These are phyloP conservation scores for Corydoras maculifer DNA, from an alignment of 2,113 vertebrate species.

Conservation along the genomic window DNA sequence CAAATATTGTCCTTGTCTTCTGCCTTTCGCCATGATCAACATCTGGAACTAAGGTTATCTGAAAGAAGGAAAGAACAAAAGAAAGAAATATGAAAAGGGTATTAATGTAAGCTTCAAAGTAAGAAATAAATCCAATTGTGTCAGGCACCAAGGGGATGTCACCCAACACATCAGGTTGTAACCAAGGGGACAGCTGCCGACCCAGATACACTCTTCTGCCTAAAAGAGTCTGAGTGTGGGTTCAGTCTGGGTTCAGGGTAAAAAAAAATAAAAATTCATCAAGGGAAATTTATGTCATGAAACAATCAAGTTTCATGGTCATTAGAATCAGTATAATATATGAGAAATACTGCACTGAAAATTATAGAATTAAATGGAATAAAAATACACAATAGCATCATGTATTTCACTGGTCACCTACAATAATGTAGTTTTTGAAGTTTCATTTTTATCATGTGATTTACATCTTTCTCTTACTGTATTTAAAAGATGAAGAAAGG, in stretches of 20 bases:
- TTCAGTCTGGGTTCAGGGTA: constrained; percentile 22
- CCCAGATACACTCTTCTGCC: constrained; percentile 18
- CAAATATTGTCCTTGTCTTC: constrained; percentile 47
- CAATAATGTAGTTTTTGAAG: too few relatives aligned
- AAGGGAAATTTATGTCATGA: neutral
- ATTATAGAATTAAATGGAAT: too few relatives aligned
- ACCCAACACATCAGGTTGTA: constrained; percentile 21
- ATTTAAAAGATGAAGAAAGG: too few relatives aligned
- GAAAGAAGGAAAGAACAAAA: constrained; percentile 6
- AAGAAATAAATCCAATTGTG: constrained; percentile 10
- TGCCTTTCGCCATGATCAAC: constrained; percentile 32
- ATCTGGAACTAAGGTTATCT: constrained; percentile 54
- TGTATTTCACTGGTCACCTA: too few relatives aligned
- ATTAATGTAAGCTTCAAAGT: neutral
- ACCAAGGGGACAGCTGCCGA: constrained; percentile 28
- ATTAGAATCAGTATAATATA: neutral
- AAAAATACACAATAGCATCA: too few relatives aligned
- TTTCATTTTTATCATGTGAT: too few relatives aligned
- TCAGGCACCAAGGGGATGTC: constrained; percentile 31
- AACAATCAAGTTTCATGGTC: neutral
- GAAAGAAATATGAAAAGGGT: neutral
- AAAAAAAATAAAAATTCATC: constrained; percentile 1
- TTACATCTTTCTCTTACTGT: too few relatives aligned
- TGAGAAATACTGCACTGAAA: too few relatives aligned
- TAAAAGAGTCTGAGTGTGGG: constrained; percentile 10